Conservation (phyloP, 2,888 invertebrate genomes). For the Caenorhabditis plicata region DNA sequence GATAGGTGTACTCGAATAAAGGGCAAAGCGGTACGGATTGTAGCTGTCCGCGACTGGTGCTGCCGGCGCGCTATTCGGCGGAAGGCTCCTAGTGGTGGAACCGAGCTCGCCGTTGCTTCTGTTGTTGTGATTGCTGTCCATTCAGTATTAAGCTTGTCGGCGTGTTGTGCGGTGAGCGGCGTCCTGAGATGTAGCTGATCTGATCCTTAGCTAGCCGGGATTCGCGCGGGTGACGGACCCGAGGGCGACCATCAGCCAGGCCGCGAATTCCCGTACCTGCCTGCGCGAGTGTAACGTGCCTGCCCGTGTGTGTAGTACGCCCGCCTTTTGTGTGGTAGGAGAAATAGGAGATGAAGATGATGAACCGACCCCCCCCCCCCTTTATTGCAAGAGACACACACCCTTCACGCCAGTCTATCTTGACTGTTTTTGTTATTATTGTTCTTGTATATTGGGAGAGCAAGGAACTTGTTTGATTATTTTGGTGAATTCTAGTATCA, state of each 20-base stretch:
- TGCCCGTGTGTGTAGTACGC: not conserved
- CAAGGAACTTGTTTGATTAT: no score
- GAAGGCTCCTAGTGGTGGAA: no score
- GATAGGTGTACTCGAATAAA: conserved; percentile 4
- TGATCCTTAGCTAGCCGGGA: not conserved
- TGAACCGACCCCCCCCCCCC: not conserved
- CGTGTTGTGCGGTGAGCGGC: conserved; percentile 4
- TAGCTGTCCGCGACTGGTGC: conserved; percentile 32
- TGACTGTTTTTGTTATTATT: not conserved
- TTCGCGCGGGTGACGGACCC: not conserved
- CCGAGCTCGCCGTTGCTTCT: not conserved
- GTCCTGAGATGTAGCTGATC: not conserved
- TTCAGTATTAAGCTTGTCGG: not conserved
- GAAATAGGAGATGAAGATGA: no score
- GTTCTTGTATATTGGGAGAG: no score
- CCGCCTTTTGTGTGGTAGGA: no score
- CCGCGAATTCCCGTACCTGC: conserved; percentile 33
- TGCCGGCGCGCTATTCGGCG: no score
- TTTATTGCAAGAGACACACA: not conserved
- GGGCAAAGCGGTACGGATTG: conserved; percentile 8
- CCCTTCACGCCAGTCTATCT: not conserved
- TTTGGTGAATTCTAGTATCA: conserved; percentile 3
- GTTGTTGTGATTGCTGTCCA: not conserved
- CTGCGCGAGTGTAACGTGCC: conserved; percentile 18
- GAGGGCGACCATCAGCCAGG: not conserved